Evolutionary conservation across 2,113 vertebrate genomes (phyloP).

Genomic region (Ptyas mucosa): DNA sequence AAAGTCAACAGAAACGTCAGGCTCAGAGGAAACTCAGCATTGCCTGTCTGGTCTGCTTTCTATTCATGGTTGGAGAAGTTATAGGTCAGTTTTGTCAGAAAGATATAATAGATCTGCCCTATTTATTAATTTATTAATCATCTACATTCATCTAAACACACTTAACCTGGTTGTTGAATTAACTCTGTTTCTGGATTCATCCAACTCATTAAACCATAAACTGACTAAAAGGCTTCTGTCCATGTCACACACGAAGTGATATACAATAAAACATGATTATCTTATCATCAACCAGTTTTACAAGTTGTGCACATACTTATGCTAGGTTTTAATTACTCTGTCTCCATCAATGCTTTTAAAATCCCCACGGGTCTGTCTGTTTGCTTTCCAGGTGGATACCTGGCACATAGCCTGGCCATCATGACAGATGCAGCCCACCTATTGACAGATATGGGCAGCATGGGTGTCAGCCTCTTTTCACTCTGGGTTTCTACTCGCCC

Average conservation of each 20-base stretch:
- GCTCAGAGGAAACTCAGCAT: slow-evolving; percentile 87
- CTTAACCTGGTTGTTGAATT: neutral
- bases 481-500: slow-evolving; percentile 90
- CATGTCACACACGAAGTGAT: neutral
- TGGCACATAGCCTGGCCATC: slow-evolving; percentile 94
- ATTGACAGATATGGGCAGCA: slow-evolving; percentile 91
- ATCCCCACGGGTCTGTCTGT: neutral
- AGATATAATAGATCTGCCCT: neutral
- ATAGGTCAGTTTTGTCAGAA: slow-evolving; percentile 62
- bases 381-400: slow-evolving; percentile 81
- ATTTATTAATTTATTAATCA: neutral
- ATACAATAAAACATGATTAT: neutral
- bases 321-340: neutral
- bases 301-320: neutral
- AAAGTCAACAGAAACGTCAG: slow-evolving; percentile 65
- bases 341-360: neutral
- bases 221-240: neutral
- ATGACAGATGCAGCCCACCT: slow-evolving; percentile 95
- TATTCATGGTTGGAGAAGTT: slow-evolving; percentile 95
- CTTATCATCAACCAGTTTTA: neutral
- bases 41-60: slow-evolving; percentile 82
- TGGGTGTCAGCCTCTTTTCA: slow-evolving; percentile 94
- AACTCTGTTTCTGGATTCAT: neutral
- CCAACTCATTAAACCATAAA: neutral
- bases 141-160: neutral